Evolutionary conservation across 2,113 vertebrate species (phyloP), one percentile per base, ranked within the genome.

Genomic region (Paracanthobrama guichenoti): DNA sequence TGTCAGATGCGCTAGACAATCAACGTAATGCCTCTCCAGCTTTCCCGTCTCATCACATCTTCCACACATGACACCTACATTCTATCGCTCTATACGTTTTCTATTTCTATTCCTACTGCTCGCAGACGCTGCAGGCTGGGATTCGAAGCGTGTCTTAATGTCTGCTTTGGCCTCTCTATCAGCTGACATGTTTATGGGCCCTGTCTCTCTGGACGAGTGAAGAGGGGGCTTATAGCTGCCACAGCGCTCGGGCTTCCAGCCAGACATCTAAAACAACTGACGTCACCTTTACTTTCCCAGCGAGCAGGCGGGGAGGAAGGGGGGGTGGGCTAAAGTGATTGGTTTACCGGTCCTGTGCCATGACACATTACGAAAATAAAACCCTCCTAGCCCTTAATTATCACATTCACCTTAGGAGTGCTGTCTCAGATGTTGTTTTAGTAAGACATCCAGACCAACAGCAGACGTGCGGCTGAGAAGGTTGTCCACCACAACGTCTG

Each of bases 341-440:
- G 93, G 92, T 94, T 93, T 92, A 91, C 92, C 90, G 91, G 90
- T 92, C 86, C 85, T 89, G 90, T 86, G 91, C 90, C 84, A 89
- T 94, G 93, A 94, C 93, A 93, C 94, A 93, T 93, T 92, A 91
- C 90, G 91, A 94, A 94, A 93, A 94, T 93, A 93, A 91, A 94
- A 93, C 91, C 89, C 88, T 87, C 71, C 39, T 79, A 91, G 87
- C 89, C 92, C 91, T 93, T 92, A 93, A 94, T 94, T 90, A 94
- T 94, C 93, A 91, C 92, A 85, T 94, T 91, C 92, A 95, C 94
- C 94, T 94, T 94, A 90, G 76, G 88, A 88, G 88, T 92, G 92
- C 92, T 91, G 92, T 91, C 91, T 92, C 88, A 85, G 72, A 89
- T 94, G 92, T 94, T 94, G 91, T 94, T 94, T 90, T 92, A 92